A percentile compares a stretch with the other conserved stretches of the same genome.
These are phyloP conservation scores for Athalia cordata DNA, from an alignment of 2,888 invertebrate genomes.

Conservation along the genomic window DNA sequence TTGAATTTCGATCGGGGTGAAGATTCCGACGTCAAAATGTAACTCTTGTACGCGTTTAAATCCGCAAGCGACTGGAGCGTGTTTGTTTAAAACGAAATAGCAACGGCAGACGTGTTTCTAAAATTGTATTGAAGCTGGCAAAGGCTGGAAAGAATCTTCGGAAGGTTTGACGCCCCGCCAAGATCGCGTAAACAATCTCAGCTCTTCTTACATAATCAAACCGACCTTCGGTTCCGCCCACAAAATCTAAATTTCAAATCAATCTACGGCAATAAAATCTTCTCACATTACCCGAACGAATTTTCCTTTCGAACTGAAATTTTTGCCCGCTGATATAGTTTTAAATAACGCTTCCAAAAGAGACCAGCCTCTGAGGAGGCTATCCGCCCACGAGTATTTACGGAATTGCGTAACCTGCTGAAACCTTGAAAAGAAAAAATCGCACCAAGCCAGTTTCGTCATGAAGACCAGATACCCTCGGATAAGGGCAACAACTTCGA, in stretches of 20 bases:
- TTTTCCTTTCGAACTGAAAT: neutral
- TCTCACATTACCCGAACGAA: neutral
- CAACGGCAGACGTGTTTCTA: conserved; percentile 6
- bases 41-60: neutral
- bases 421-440: neutral
- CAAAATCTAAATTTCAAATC: neutral
- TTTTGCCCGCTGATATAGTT: neutral
- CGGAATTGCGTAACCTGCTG: neutral
- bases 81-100: neutral
- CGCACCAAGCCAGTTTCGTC: conserved; percentile 15
- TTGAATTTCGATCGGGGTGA: neutral
- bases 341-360: neutral
- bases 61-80: neutral
- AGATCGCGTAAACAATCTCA: conserved; percentile 31
- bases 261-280: neutral
- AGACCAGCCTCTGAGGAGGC: neutral
- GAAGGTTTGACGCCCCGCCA: conserved; percentile 36
- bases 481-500: conserved; percentile 52
- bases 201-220: conserved; percentile 20
- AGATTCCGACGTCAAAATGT: conserved; percentile 21
- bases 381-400: neutral
- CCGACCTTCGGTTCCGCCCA: conserved; percentile 14
- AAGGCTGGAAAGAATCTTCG: conserved; percentile 36
- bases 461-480: conserved; percentile 52
- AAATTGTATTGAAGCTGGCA: conserved; percentile 25